Conservation (phyloP, 2,797 vertebrate genomes). For the Molossus molossus region DNA sequence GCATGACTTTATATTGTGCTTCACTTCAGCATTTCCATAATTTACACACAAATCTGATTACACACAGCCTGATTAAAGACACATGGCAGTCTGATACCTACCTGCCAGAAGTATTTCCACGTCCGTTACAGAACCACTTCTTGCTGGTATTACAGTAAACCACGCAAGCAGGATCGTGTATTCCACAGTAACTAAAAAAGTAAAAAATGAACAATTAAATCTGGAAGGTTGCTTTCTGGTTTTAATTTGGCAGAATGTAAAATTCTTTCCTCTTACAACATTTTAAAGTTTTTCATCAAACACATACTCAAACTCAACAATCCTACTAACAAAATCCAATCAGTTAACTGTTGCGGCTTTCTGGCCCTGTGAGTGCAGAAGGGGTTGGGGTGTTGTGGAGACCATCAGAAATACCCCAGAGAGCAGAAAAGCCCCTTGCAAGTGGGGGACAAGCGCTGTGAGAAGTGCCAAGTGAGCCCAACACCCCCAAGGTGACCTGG, state of each 20-base stretch:
- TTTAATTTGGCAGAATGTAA: conserved; percentile 68
- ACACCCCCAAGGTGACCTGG: neutral
- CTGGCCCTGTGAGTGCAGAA: neutral
- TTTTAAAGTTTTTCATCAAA: conserved; percentile 78
- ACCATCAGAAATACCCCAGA: neutral
- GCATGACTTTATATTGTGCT: conserved; percentile 31
- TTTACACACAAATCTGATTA: conserved; percentile 44
- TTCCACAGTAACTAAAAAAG: conserved; percentile 96
- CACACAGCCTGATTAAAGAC: conserved; percentile 41
- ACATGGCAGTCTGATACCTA: conserved; percentile 77
- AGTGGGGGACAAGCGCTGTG: neutral
- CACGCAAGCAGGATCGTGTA: conserved; percentile 98
- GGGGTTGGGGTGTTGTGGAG: neutral
- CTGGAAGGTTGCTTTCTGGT: neutral
- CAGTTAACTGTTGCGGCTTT: neutral
- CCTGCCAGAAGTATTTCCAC: conserved; percentile 99
- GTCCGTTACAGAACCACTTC: conserved; percentile 99
- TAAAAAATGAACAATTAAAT: conserved; percentile 53
- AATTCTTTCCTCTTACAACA: conserved; percentile 77
- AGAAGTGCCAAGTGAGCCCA: neutral
- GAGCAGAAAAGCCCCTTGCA: neutral
- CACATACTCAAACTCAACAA: conserved; percentile 57
- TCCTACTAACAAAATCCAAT: conserved; percentile 53
- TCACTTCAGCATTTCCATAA: conserved; percentile 34
- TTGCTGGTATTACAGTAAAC: conserved; percentile 99